Conservation (phyloP, 2,113 vertebrate genomes). For the Parotia lawesii region DNA sequence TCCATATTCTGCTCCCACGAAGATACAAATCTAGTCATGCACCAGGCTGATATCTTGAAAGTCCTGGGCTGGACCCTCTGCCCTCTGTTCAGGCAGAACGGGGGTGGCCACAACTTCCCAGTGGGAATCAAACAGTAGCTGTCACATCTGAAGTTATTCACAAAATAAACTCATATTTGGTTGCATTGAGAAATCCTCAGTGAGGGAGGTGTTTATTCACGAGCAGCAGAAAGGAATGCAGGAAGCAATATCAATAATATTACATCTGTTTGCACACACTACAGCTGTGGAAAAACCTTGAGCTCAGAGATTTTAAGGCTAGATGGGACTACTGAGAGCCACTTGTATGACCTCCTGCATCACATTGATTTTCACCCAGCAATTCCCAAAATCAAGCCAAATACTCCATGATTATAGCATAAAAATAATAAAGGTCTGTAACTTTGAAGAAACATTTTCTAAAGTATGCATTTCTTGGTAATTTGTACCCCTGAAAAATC, state of each 20-base stretch:
- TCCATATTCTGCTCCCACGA: not conserved
- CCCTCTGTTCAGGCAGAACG: not conserved
- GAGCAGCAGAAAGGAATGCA: not conserved
- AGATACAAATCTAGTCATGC: not conserved
- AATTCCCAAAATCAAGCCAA: not conserved
- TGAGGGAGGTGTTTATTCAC: not conserved
- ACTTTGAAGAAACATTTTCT: not conserved
- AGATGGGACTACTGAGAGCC: not conserved
- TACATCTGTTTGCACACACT: not conserved
- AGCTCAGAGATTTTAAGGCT: not conserved
- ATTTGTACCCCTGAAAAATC: not conserved
- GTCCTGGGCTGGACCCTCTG: not conserved
- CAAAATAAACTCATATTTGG: not conserved
- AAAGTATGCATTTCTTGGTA: not conserved
- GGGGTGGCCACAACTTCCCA: accelerated
- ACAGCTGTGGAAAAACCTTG: not conserved
- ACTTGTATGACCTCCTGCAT: not conserved
- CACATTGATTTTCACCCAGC: not conserved
- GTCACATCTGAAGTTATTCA: not conserved
- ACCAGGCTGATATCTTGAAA: not conserved
- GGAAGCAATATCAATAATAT: not conserved
- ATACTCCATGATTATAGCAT: not conserved
- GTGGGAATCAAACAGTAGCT: not conserved
- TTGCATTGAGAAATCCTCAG: not conserved
- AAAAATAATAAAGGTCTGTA: not conserved